phyloP scores from a whole-genome alignment of 1,140 invertebrate species.

The Drosophila micromelanica region DNA sequence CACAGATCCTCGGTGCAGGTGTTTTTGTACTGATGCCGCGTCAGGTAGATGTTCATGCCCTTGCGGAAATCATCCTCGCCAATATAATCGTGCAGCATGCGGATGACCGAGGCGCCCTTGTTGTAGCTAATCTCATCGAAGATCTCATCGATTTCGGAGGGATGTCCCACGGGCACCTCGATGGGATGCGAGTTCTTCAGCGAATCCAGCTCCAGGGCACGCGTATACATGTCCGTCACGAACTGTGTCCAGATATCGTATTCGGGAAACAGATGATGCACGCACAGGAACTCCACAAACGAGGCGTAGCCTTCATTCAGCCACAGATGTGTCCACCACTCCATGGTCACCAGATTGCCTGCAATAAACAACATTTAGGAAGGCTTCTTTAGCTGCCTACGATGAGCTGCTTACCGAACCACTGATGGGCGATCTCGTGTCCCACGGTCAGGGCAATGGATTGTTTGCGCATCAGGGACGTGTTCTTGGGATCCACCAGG shows the following conservation, averaged over 20 bases:
- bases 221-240: slow-evolving; percentile 92
- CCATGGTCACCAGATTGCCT: slow-evolving; percentile 94
- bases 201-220: slow-evolving; percentile 94
- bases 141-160: slow-evolving; percentile 96
- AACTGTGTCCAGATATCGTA: slow-evolving; percentile 98
- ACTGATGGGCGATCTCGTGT: slow-evolving; percentile 95
- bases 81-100: slow-evolving; percentile 98
- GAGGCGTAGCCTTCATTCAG: slow-evolving; percentile 97
- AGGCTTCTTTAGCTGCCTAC: not conserved
- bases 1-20: slow-evolving; percentile 98
- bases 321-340: slow-evolving; percentile 94
- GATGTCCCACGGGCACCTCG: slow-evolving; percentile 94
- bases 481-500: slow-evolving; percentile 93
- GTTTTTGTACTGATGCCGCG: slow-evolving; percentile 93
- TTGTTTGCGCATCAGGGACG: slow-evolving; percentile 92
- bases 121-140: slow-evolving; percentile 98
- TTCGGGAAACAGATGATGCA: slow-evolving; percentile 94
- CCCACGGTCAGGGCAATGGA: slow-evolving; percentile 94
- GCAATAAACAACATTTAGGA: not conserved
- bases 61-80: slow-evolving; percentile 97
- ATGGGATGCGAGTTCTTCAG: slow-evolving; percentile 96
- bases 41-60: slow-evolving; percentile 97
- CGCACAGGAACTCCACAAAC: slow-evolving; percentile 95
- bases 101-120: slow-evolving; percentile 96
- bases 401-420: slow-evolving; percentile 88